Evolutionary conservation across 1,140 invertebrate genomes (phyloP), one percentile per base, ranked within the genome.

Genomic region (Drosophila pandora): DNA sequence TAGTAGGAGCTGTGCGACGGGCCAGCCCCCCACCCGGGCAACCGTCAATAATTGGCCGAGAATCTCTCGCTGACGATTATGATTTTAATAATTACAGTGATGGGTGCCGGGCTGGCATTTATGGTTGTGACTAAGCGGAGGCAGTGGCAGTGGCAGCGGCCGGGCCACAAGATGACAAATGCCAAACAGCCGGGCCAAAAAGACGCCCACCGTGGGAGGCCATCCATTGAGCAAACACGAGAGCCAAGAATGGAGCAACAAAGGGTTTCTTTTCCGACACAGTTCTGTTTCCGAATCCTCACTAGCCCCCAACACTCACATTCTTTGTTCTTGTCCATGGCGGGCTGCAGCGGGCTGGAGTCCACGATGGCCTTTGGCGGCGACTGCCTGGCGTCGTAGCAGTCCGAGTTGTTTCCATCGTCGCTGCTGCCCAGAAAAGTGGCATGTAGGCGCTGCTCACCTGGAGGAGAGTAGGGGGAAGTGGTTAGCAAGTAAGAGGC

Each of bases 311-410:
- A 41, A 17, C 12, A 95, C 96, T 97, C 93, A 99, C 98, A 98
- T 95, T 99, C 97, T 94, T 98, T 99, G 92, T 99, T 98, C 91
- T 97, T 97, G 92, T 98, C 97, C 95, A 98, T 97, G 87, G 96
- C 94, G 83, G 97, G 95, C 83, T 97, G 97, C 70, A 98, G 93
- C 8, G 98, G 98, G 67, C 96, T 97, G 90, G 97, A 97, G 92
- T 99, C 98, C 79, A 99, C 96, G 90, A 97, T 95, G 84, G 96
- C 96, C 92, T 97, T 97, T 56, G 97, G 97, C 79, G 96, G 96
- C 53, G 96, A 96, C 83, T 94, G 93, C 90, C 94, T 92, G 90
- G 90, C 74, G 75, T 91, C 90, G 59, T 91, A 91, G 68, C 76
- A 84, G 76, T 91, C 90, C 64, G 90, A 91, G 72, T 91, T 90